A percentile compares a stretch with the other conserved stretches of the same genome.
Conservation (phyloP, 2,888 invertebrate genomes). For the Sycophila texana region DNA sequence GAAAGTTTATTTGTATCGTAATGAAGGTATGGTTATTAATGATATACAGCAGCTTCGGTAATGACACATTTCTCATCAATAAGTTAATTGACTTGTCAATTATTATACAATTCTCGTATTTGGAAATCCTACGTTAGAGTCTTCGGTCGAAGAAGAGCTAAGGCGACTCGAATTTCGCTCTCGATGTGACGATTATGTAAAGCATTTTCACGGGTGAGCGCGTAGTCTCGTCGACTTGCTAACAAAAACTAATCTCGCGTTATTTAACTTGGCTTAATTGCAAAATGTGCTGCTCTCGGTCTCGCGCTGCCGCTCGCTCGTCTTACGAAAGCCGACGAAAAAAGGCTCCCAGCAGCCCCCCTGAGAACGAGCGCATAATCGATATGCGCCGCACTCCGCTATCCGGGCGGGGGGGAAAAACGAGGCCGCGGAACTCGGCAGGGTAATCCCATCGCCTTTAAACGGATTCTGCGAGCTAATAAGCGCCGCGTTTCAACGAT, state of each 20-base stretch:
- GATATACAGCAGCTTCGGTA: too few relatives aligned
- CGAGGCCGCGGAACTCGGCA: constrained; percentile 24
- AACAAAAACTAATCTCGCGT: constrained; percentile 26
- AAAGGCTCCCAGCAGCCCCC: not conserved
- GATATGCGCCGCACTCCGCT: not conserved
- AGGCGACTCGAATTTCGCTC: constrained; percentile 56
- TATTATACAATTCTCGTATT: too few relatives aligned
- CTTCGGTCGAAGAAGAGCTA: not conserved
- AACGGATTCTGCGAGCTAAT: constrained; percentile 41
- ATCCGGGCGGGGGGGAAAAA: constrained; percentile 1
- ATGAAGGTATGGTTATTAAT: too few relatives aligned
- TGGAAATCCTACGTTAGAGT: too few relatives aligned
- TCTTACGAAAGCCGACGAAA: constrained; percentile 1
- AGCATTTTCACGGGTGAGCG: constrained; percentile 65
- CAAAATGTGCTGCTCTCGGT: not conserved
- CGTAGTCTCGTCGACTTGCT: constrained; percentile 10
- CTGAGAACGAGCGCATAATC: not conserved
- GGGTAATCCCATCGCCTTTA: constrained; percentile 39
- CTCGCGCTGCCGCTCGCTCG: not conserved
- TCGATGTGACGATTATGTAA: constrained; percentile 65
- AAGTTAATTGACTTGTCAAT: too few relatives aligned
- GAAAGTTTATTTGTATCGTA: too few relatives aligned
- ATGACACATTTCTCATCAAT: too few relatives aligned
- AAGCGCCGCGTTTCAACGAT: constrained; percentile 4
- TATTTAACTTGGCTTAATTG: not conserved